phyloP scores from a whole-genome alignment of 2,113 vertebrate species.

The Turnix velox region DNA sequence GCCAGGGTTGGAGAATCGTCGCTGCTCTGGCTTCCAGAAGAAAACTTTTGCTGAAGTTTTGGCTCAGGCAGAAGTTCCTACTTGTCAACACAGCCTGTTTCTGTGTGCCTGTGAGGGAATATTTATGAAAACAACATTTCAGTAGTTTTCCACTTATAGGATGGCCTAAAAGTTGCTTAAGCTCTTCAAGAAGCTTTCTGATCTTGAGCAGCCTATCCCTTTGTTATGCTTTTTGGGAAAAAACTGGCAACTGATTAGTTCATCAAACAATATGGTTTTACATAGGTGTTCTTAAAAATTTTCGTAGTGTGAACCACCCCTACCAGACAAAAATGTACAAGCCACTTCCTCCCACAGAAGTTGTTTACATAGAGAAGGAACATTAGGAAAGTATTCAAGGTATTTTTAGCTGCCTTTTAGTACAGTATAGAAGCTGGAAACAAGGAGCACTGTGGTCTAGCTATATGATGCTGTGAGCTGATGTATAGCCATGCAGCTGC shows the following conservation, averaged over 20 bases:
- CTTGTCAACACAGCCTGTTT: neutral
- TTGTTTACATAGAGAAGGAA: constrained; percentile 34
- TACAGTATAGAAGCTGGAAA: constrained; percentile 8
- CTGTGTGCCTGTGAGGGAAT: neutral
- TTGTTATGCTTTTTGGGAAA: neutral
- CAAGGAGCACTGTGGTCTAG: constrained; percentile 6
- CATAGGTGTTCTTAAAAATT: neutral
- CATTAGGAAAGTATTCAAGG: constrained; percentile 47
- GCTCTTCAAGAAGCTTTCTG: neutral
- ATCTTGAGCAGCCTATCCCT: neutral
- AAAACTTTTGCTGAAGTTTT: neutral
- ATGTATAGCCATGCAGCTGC: constrained; percentile 25
- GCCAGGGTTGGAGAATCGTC: neutral
- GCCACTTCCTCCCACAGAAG: constrained; percentile 47
- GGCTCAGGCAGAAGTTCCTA: neutral
- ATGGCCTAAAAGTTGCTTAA: neutral
- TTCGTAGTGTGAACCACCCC: neutral
- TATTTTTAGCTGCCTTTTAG: constrained; percentile 50
- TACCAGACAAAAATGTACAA: constrained; percentile 39
- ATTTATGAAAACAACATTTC: neutral
- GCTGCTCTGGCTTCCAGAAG: neutral
- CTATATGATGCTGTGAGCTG: constrained; percentile 22
- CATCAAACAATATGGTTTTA: neutral
- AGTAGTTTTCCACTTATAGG: neutral
- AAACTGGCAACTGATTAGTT: neutral